Percentiles rank a stretch among this genome's conserved stretches.
Evolutionary conservation across 2,888 invertebrate species (phyloP).

Genomic region (Idaea dimidiata): DNA sequence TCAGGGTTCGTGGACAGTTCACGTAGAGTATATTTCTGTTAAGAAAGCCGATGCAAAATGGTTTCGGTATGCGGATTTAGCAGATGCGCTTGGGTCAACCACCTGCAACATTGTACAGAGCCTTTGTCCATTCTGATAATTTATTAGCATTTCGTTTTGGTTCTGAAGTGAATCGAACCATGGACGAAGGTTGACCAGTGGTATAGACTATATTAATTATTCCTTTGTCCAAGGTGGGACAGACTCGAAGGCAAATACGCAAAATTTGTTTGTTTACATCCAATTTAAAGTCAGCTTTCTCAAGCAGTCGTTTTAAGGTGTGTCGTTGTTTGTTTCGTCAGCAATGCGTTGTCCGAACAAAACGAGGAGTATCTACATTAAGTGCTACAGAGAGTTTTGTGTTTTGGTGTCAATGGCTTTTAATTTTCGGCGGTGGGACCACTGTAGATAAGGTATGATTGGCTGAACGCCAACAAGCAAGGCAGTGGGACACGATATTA

Average conservation of each 20-base stretch:
- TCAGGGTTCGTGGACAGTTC: too few relatives aligned
- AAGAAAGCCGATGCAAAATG: not conserved
- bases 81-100: not conserved
- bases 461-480: too few relatives aligned
- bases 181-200: constrained; percentile 48
- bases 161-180: constrained; percentile 44
- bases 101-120: not conserved
- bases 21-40: not conserved
- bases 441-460: too few relatives aligned
- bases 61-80: constrained; percentile 3
- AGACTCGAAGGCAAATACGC: constrained; percentile 12
- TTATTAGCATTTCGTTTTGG: constrained; percentile 18
- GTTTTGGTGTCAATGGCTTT: too few relatives aligned
- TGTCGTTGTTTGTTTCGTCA: constrained; percentile 3
- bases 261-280: constrained; percentile 34
- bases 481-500: too few relatives aligned
- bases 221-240: constrained; percentile 36
- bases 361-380: too few relatives aligned
- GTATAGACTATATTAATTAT: constrained; percentile 35
- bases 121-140: not conserved
- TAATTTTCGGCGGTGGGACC: too few relatives aligned
- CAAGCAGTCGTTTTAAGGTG: constrained; percentile 3
- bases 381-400: too few relatives aligned
- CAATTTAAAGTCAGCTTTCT: constrained; percentile 9
- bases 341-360: not conserved